phyloP scores from a whole-genome alignment of 2,888 invertebrate genomes.

The Cynaeus angustus region DNA sequence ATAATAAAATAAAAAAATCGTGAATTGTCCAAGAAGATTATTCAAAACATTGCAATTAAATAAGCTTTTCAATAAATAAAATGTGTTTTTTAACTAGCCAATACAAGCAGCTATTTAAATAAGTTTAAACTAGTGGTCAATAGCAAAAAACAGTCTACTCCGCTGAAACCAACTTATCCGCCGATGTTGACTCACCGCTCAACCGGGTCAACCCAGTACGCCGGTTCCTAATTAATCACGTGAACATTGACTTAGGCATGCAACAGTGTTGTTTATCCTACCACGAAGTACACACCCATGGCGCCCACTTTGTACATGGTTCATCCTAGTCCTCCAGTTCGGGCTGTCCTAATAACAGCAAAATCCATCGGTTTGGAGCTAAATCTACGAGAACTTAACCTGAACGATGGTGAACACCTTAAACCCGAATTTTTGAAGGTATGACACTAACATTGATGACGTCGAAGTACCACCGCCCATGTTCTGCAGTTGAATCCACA shows the following conservation, averaged over 20 bases:
- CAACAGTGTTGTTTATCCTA: not conserved
- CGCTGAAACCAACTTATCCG: slow-evolving; percentile 54
- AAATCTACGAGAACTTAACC: slow-evolving; percentile 69
- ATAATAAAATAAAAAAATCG: too few relatives aligned
- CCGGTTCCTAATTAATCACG: too few relatives aligned
- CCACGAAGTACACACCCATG: slow-evolving; percentile 50
- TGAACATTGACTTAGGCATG: too few relatives aligned
- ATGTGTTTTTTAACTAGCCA: too few relatives aligned
- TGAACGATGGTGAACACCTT: slow-evolving; percentile 67
- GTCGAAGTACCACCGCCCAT: not conserved
- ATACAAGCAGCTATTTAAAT: too few relatives aligned
- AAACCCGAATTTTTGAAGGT: slow-evolving; percentile 69
- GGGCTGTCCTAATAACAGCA: slow-evolving; percentile 71
- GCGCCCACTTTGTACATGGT: slow-evolving; percentile 69
- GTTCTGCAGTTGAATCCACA: slow-evolving; percentile 70
- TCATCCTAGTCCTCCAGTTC: slow-evolving; percentile 71
- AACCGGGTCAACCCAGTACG: too few relatives aligned
- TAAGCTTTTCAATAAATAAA: too few relatives aligned
- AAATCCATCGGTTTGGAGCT: slow-evolving; percentile 70
- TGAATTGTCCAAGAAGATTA: too few relatives aligned
- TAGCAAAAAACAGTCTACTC: too few relatives aligned
- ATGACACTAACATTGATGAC: slow-evolving; percentile 21
- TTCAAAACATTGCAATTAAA: too few relatives aligned
- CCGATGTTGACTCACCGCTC: too few relatives aligned
- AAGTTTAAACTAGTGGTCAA: too few relatives aligned